Evolutionary conservation across 2,888 invertebrate genomes (phyloP).

Genomic region (Drosophila prostipennis): DNA sequence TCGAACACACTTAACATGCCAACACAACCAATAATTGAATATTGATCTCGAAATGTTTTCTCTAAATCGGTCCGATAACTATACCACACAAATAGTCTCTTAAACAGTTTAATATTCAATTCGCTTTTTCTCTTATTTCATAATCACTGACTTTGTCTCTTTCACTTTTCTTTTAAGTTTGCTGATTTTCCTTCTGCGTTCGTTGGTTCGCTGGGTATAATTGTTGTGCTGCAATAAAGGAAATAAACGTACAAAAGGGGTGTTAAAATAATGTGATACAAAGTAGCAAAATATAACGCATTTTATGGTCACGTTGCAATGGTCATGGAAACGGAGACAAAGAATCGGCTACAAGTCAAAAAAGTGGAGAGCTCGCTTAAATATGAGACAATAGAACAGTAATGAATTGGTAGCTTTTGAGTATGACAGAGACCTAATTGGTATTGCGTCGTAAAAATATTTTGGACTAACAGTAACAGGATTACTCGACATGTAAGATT

Average conservation of each 20-base stretch:
- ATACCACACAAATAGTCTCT: constrained; percentile 9
- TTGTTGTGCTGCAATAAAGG: constrained; percentile 30
- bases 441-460: not conserved
- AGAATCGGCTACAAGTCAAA: not conserved
- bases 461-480: not conserved
- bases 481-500: not conserved
- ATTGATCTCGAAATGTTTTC: constrained; percentile 39
- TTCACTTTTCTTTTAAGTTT: constrained; percentile 23
- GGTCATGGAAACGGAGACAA: not conserved
- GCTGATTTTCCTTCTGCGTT: constrained; percentile 4
- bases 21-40: constrained; percentile 51
- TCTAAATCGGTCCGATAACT: constrained; percentile 10
- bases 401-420: not conserved
- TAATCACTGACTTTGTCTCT: constrained; percentile 1
- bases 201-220: constrained; percentile 6
- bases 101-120: not conserved
- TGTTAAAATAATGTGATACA: constrained; percentile 9
- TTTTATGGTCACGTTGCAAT: constrained; percentile 9
- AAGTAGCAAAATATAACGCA: constrained; percentile 14
- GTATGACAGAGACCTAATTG: not conserved
- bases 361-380: not conserved
- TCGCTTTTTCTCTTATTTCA: not conserved
- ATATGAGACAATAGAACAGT: not conserved
- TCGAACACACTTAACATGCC: constrained; percentile 85
- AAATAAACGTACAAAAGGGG: not conserved